phyloP scores from a whole-genome alignment of 2,113 vertebrate genomes.

The Heliornis fulica region DNA sequence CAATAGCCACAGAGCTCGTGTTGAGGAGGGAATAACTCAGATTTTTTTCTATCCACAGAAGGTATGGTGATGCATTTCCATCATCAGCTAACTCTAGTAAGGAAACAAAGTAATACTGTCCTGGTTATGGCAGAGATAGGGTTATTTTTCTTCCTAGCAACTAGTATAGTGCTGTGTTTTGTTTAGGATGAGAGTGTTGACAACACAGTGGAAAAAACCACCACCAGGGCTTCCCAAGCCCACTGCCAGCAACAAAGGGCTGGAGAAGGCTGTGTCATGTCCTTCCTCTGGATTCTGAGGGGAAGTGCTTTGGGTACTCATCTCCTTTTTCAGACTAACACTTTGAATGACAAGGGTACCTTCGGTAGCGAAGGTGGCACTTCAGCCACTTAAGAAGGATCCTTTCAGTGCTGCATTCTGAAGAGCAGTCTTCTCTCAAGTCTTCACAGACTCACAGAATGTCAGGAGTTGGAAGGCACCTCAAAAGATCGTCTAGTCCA shows the following conservation, averaged over 20 bases:
- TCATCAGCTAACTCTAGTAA: neutral
- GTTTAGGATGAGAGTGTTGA: too few species aligned
- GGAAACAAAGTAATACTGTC: neutral
- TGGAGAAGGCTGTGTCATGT: neutral
- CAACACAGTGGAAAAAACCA: neutral
- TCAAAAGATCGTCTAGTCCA: too few species aligned
- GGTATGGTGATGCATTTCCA: neutral
- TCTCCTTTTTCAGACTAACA: neutral
- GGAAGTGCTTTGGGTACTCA: neutral
- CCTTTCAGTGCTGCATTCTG: neutral
- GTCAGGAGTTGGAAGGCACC: too few species aligned
- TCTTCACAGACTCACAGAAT: too few species aligned
- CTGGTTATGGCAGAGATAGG: too few species aligned
- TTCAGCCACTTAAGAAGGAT: neutral
- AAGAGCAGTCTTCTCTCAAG: neutral
- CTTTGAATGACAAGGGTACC: neutral
- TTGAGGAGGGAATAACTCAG: neutral
- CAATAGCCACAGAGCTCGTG: neutral
- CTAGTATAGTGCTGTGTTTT: too few species aligned
- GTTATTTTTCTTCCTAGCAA: too few species aligned
- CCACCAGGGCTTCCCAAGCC: neutral
- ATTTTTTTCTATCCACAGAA: neutral
- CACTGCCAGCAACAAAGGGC: neutral
- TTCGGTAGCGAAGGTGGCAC: neutral
- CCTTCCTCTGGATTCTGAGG: neutral